phyloP scores from a whole-genome alignment of 2,113 vertebrate species.

The Chrysemys picta region DNA sequence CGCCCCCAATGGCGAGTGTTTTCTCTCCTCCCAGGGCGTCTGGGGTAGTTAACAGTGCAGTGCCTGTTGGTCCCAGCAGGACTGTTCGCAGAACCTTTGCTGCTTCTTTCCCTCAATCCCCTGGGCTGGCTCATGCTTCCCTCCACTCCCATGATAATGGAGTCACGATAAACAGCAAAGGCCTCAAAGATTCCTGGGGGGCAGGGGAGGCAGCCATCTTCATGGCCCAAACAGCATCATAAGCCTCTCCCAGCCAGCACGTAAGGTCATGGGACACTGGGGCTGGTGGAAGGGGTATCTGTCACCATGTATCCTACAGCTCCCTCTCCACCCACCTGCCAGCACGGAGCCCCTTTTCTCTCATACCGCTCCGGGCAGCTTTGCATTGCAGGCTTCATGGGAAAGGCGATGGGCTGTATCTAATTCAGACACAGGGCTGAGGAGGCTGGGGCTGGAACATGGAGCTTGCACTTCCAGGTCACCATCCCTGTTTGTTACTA shows the following conservation, averaged over 20 bases:
- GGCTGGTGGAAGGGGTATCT: too few species aligned
- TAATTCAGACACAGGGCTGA: not conserved
- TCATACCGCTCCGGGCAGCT: too few species aligned
- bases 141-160: accelerated
- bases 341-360: not conserved
- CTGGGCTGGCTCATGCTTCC: not conserved
- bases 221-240: accelerated
- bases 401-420: not conserved
- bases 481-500: not conserved
- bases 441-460: not conserved
- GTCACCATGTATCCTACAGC: too few species aligned
- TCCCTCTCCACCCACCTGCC: too few species aligned
- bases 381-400: not conserved
- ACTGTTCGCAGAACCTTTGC: not conserved
- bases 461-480: not conserved
- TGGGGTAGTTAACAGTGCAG: accelerated
- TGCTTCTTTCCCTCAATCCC: not conserved
- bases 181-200: accelerated
- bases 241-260: not conserved
- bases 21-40: too few species aligned
- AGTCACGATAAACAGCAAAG: not conserved
- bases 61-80: not conserved
- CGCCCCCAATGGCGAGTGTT: accelerated
- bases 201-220: not conserved
- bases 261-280: too few species aligned